Percentiles rank a stretch among this genome's conserved stretches.
Evolutionary conservation across 1,140 invertebrate species (phyloP).

Genomic region (Drosophila leontia): DNA sequence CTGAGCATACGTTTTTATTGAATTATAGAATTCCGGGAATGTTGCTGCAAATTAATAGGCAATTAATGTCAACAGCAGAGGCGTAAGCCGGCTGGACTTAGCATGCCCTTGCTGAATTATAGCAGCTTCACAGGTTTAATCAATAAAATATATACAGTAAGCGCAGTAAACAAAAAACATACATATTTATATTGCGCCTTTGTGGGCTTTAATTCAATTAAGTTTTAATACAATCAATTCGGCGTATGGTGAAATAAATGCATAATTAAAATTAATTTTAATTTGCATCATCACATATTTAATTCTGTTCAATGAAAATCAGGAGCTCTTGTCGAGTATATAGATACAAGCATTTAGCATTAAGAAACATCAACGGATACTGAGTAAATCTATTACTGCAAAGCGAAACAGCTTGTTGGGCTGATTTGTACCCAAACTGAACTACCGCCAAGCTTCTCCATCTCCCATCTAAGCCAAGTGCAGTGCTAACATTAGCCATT

Average conservation of each 20-base stretch:
- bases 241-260: slow-evolving; percentile 24
- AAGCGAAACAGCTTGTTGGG: background rate
- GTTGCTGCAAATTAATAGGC: slow-evolving; percentile 68
- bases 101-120: slow-evolving; percentile 37
- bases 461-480: slow-evolving; percentile 29
- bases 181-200: slow-evolving; percentile 8
- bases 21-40: slow-evolving; percentile 53
- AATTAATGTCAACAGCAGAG: slow-evolving; percentile 60
- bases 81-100: slow-evolving; percentile 13
- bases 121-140: slow-evolving; percentile 15
- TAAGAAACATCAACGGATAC: no score
- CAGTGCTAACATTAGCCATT: slow-evolving; percentile 53
- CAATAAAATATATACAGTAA: slow-evolving; percentile 17
- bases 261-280: slow-evolving; percentile 49
- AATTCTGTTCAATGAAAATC: slow-evolving; percentile 2
- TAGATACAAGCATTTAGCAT: background rate
- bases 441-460: background rate
- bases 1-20: slow-evolving; percentile 43
- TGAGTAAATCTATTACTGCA: background rate
- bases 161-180: slow-evolving; percentile 2
- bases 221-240: slow-evolving; percentile 50
- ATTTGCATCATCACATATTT: slow-evolving; percentile 24
- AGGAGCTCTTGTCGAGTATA: background rate
- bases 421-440: slow-evolving; percentile 7
- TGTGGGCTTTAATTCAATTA: slow-evolving; percentile 45